phyloP scores from a whole-genome alignment of 2,888 invertebrate genomes.

The Nezara viridula region DNA sequence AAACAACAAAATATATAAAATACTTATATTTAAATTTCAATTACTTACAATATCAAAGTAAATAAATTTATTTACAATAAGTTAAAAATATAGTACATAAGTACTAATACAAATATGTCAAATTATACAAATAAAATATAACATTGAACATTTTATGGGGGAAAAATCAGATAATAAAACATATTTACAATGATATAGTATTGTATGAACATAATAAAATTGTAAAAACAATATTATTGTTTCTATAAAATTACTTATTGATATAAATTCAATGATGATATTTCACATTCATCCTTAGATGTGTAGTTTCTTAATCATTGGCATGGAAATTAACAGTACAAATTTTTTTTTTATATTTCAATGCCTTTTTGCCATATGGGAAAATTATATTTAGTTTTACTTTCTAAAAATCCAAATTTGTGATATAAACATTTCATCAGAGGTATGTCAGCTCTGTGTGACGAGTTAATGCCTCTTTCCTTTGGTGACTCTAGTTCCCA shows the following conservation, averaged over 20 bases:
- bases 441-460: not conserved
- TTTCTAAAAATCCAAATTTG: not conserved
- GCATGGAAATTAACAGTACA: not conserved
- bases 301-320: not conserved
- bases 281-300: not conserved
- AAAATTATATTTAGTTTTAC: not conserved
- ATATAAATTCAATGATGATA: not conserved
- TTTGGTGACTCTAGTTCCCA: conserved; percentile 41
- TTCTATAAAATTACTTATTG: not conserved
- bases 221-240: not conserved
- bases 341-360: not conserved
- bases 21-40: not conserved
- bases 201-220: not conserved
- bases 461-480: conserved; percentile 9
- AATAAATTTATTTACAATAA: conserved; percentile 2
- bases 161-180: not conserved
- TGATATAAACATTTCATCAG: not conserved
- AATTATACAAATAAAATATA: not conserved
- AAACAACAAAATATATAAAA: not conserved
- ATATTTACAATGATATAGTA: not conserved
- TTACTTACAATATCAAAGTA: not conserved
- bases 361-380: not conserved
- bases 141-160: not conserved
- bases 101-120: not conserved
- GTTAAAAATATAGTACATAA: not conserved